Percentiles rank a stretch among this genome's conserved stretches.
phyloP scores from a whole-genome alignment of 2,113 vertebrate species.

The Tonatia bakeri region DNA sequence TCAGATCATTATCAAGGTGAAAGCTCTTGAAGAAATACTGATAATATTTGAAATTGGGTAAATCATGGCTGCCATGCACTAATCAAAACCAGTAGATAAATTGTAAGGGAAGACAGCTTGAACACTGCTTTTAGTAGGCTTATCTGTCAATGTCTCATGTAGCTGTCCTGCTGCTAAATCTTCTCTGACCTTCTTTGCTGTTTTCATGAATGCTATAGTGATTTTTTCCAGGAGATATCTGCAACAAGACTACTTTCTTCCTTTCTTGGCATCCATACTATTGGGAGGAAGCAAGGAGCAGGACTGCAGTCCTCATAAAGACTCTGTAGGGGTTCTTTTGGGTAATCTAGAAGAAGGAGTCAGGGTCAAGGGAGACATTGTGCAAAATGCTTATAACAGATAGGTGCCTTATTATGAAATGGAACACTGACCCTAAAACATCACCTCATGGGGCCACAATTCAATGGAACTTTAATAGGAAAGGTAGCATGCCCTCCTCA shows the following conservation, averaged over 20 bases:
- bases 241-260: background rate
- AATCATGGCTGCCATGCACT: background rate
- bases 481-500: background rate
- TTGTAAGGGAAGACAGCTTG: background rate
- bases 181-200: background rate
- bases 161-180: background rate
- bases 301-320: background rate
- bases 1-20: background rate
- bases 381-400: background rate
- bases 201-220: rapidly evolving
- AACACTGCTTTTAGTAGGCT: background rate
- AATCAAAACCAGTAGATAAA: background rate
- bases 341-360: background rate
- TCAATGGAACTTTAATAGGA: background rate
- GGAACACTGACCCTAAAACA: background rate
- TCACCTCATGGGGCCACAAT: background rate
- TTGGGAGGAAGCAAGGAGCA: rapidly evolving
- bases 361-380: background rate
- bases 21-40: background rate
- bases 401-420: background rate
- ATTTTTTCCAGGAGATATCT: background rate
- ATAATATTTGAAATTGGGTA: background rate
- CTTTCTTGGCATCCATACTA: rapidly evolving
- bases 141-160: background rate
- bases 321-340: background rate